A percentile compares a stretch with the other conserved stretches of the same genome.
Conservation (phyloP, 2,888 invertebrate species). For the Toxonevra muliebris region DNA sequence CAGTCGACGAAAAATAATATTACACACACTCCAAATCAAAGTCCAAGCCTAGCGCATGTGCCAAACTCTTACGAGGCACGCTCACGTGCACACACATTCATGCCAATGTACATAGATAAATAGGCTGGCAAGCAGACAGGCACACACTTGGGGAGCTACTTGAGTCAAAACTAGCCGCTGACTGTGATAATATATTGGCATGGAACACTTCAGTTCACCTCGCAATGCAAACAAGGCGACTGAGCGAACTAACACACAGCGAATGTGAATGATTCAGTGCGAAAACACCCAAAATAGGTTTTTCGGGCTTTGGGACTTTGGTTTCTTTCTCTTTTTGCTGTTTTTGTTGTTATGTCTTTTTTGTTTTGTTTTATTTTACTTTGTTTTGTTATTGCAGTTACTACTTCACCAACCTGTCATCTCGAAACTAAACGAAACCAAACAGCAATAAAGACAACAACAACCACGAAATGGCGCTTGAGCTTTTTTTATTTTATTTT, state of each 20-base stretch:
- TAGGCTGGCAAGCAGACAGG: slow-evolving; percentile 46
- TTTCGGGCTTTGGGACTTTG: no score
- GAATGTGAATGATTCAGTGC: slow-evolving; percentile 52
- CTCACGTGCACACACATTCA: not conserved
- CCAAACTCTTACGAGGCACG: slow-evolving; percentile 1
- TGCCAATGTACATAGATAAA: slow-evolving; percentile 8
- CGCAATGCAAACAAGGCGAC: slow-evolving; percentile 51
- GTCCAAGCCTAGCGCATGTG: slow-evolving; percentile 6
- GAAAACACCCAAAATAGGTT: slow-evolving; percentile 47
- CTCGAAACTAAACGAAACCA: slow-evolving; percentile 35
- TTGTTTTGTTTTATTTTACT: not conserved
- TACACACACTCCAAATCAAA: no score
- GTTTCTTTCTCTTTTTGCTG: slow-evolving; percentile 3
- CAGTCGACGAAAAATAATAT: no score
- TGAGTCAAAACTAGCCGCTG: not conserved
- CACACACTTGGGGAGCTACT: slow-evolving; percentile 46
- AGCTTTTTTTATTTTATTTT: slow-evolving; percentile 17
- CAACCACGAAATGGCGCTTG: slow-evolving; percentile 44
- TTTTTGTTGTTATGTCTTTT: not conserved
- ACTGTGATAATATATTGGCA: slow-evolving; percentile 4
- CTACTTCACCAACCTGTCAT: slow-evolving; percentile 51
- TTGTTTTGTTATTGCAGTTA: not conserved
- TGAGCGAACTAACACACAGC: no score
- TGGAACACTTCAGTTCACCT: not conserved
- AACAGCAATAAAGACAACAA: not conserved